Percentiles rank a stretch among this genome's conserved stretches.
These are phyloP conservation scores for Boloria euphrosyne DNA, from an alignment of 2,888 invertebrate genomes.

Conservation along the genomic window DNA sequence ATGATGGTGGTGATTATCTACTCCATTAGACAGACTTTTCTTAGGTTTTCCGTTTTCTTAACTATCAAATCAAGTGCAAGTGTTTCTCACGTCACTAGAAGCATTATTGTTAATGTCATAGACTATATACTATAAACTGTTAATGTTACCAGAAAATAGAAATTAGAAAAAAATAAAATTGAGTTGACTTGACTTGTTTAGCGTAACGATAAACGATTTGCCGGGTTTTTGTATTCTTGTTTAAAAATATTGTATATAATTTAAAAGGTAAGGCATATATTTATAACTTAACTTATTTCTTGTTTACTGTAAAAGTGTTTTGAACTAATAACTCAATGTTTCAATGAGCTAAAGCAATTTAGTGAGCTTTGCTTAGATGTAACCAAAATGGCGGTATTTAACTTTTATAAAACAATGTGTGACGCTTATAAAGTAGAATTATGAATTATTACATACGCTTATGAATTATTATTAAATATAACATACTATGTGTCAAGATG, in stretches of 20 bases:
- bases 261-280: constrained; percentile 11
- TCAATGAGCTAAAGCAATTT: neutral
- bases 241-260: neutral
- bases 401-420: constrained; percentile 1
- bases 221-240: constrained; percentile 19
- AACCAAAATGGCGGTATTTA: constrained; percentile 45
- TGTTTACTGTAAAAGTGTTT: too few species aligned
- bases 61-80: too few species aligned
- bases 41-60: too few species aligned
- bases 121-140: too few species aligned
- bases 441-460: too few species aligned
- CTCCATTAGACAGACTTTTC: too few species aligned
- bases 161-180: constrained; percentile 1
- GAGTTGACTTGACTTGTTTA: constrained; percentile 1
- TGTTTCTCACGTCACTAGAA: too few species aligned
- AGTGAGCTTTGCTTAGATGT: constrained; percentile 28
- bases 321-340: too few species aligned
- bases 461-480: neutral
- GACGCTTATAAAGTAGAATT: neutral
- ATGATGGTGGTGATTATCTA: too few species aligned
- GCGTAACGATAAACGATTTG: constrained; percentile 12
- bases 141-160: too few species aligned
- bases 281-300: too few species aligned
- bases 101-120: too few species aligned
- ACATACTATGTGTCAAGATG: neutral